Evolutionary conservation across 2,113 vertebrate genomes (phyloP).

Genomic region (Actinemys pallida): DNA sequence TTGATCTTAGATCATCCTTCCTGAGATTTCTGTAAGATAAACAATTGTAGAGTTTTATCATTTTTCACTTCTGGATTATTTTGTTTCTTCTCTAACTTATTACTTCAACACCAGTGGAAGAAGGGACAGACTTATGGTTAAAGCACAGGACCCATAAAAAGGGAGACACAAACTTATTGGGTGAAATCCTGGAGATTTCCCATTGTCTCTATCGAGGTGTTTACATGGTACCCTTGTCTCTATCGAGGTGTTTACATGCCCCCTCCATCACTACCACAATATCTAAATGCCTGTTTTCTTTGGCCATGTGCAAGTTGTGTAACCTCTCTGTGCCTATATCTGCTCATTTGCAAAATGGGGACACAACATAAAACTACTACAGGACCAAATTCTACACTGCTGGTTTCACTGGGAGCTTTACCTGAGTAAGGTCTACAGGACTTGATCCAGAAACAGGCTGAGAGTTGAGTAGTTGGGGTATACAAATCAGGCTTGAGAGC

Average conservation of each 20-base stretch:
- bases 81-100: not conserved
- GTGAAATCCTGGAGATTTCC: not conserved
- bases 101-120: not conserved
- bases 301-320: not conserved
- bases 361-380: not conserved
- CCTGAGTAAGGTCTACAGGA: not conserved
- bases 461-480: not conserved
- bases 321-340: not conserved
- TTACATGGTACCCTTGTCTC: not conserved
- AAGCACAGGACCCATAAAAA: not conserved
- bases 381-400: not conserved
- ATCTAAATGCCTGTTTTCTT: not conserved
- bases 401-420: not conserved
- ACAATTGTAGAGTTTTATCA: not conserved
- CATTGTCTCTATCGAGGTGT: fast-evolving
- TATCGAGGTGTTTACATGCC: not conserved
- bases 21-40: not conserved
- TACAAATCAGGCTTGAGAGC: not conserved
- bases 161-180: not conserved
- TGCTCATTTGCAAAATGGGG: not conserved
- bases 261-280: not conserved
- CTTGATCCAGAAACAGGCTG: not conserved
- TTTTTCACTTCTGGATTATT: not conserved
- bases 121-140: not conserved
- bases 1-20: not conserved